phyloP scores from a whole-genome alignment of 2,797 vertebrate species.

The Microchirus variegatus region DNA sequence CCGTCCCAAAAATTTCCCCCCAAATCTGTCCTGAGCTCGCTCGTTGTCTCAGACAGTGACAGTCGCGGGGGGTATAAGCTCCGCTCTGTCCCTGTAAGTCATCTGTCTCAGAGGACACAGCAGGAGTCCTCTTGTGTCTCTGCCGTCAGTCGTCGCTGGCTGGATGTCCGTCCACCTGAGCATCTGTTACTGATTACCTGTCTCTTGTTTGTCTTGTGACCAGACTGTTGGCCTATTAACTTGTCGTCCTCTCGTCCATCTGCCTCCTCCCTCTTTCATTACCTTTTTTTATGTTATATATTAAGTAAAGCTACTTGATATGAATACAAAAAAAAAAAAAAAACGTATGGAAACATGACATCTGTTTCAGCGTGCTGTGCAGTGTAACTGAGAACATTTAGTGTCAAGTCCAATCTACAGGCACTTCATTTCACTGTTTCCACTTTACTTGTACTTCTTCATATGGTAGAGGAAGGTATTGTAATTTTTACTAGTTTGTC shows the following conservation, averaged over 20 bases:
- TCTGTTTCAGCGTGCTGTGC: too few relatives aligned
- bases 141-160: conserved; percentile 27
- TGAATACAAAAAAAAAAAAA: background rate
- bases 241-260: conserved; percentile 43
- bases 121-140: conserved; percentile 51
- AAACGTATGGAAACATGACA: conserved; percentile 2
- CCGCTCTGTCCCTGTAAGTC: conserved; percentile 63
- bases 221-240: conserved; percentile 33
- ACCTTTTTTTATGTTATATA: conserved; percentile 9
- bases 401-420: too few relatives aligned
- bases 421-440: too few relatives aligned
- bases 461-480: too few relatives aligned
- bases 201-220: conserved; percentile 28
- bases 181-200: conserved; percentile 59
- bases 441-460: too few relatives aligned
- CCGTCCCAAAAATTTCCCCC: conserved; percentile 47
- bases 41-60: conserved; percentile 55
- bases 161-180: conserved; percentile 43
- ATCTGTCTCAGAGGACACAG: conserved; percentile 67
- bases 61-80: conserved; percentile 66
- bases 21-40: conserved; percentile 64
- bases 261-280: conserved; percentile 40
- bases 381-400: too few relatives aligned
- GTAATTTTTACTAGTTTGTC: too few relatives aligned
- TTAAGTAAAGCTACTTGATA: conserved; percentile 12